These are phyloP conservation scores for Stenodema calcarata DNA, from an alignment of 2,888 invertebrate genomes.

Conservation along the genomic window DNA sequence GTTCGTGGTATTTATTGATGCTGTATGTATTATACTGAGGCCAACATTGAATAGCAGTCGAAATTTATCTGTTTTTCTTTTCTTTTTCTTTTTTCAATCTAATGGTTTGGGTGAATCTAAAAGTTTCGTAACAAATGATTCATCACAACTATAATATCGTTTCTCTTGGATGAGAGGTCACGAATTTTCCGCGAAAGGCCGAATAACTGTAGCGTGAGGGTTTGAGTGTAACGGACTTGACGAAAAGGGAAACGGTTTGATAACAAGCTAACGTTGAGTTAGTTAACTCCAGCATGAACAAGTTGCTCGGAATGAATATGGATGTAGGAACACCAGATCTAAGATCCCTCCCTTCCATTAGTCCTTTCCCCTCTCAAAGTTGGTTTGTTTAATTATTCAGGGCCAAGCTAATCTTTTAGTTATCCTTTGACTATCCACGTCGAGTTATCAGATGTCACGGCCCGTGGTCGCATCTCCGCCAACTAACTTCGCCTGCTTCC, in stretches of 20 bases:
- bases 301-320: conserved; percentile 33
- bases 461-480: background rate
- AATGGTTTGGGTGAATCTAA: too few species aligned
- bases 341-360: conserved; percentile 19
- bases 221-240: background rate
- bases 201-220: background rate
- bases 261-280: conserved; percentile 29
- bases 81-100: too few species aligned
- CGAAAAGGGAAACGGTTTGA: background rate
- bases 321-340: conserved; percentile 23
- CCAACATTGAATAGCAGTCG: too few species aligned
- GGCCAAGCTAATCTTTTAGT: conserved; percentile 28
- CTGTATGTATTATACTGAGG: too few species aligned
- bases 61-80: too few species aligned
- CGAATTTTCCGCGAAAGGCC: background rate
- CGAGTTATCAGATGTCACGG: conserved; percentile 29
- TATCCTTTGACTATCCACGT: conserved; percentile 33
- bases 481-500: too few species aligned
- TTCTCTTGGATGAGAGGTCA: background rate
- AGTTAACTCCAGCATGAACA: conserved; percentile 25
- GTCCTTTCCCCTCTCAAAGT: background rate
- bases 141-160: too few species aligned
- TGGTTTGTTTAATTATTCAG: conserved; percentile 32
- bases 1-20: too few species aligned
- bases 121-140: too few species aligned